A percentile compares a stretch with the other conserved stretches of the same genome.
These are phyloP conservation scores for Cranoglanis bouderius DNA, from an alignment of 2,113 vertebrate genomes.

Conservation along the genomic window DNA sequence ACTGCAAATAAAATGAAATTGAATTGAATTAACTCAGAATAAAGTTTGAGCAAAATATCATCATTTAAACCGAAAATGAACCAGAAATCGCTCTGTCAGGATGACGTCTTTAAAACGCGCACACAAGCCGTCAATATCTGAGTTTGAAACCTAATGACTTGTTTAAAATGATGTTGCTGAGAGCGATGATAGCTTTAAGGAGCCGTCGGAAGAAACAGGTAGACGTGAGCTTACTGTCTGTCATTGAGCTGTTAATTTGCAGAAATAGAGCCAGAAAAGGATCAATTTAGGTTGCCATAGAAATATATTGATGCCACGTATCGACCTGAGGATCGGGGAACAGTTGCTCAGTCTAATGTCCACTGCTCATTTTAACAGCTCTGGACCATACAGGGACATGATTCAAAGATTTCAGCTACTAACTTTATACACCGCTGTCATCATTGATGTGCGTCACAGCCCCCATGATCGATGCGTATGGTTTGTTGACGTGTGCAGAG, in stretches of 20 bases:
- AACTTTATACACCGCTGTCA: background rate
- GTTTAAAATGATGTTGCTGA: background rate
- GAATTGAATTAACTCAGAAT: background rate
- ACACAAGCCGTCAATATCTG: background rate
- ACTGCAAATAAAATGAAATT: background rate
- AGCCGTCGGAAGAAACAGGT: conserved; percentile 18
- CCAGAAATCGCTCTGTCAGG: background rate
- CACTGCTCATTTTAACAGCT: conserved; percentile 20
- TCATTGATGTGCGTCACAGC: background rate
- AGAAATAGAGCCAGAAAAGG: conserved; percentile 31
- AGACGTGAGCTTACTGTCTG: background rate
- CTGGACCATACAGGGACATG: background rate
- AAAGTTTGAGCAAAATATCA: background rate
- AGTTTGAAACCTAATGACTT: background rate
- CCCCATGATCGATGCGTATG: background rate
- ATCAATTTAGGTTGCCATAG: conserved; percentile 51
- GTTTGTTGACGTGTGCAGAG: background rate
- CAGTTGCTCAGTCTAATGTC: conserved; percentile 39
- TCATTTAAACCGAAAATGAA: background rate
- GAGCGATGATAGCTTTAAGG: background rate
- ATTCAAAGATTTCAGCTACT: background rate
- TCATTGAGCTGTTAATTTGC: conserved; percentile 16
- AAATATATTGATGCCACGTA: conserved; percentile 40
- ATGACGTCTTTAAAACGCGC: background rate
- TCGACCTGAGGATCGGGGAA: conserved; percentile 37